Evolutionary conservation across 2,888 invertebrate genomes (phyloP).

Genomic region (Spialia ferax): DNA sequence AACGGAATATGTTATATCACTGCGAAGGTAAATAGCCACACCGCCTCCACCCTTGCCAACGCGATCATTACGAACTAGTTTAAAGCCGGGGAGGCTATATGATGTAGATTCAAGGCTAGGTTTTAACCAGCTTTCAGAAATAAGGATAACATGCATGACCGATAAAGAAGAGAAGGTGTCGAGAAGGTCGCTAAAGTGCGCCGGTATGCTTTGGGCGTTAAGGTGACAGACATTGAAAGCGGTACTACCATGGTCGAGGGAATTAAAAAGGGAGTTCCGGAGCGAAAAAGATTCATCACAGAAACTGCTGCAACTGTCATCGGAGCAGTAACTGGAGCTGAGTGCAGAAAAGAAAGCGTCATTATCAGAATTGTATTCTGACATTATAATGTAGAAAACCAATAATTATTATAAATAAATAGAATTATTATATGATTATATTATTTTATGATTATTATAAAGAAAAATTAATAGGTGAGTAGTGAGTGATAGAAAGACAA

Average conservation of each 20-base stretch:
- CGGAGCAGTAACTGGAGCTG: background rate
- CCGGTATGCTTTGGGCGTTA: conserved; percentile 3
- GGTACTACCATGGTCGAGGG: background rate
- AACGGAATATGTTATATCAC: background rate
- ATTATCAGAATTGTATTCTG: background rate
- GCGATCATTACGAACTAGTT: background rate
- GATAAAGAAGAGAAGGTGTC: background rate
- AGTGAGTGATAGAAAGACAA: background rate
- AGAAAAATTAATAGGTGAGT: background rate
- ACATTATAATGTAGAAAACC: background rate
- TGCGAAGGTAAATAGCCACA: conserved; percentile 2
- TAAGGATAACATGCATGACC: background rate
- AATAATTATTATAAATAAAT: background rate
- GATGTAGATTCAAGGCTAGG: background rate
- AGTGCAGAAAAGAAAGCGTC: background rate
- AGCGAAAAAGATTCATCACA: background rate
- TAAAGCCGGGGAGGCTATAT: conserved; percentile 1
- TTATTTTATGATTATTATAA: background rate
- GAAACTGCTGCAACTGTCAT: background rate
- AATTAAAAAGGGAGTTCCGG: background rate
- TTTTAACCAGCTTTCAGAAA: conserved; percentile 15
- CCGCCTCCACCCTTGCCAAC: background rate
- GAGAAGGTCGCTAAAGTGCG: background rate
- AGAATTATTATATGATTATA: background rate
- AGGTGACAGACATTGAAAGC: conserved; percentile 1